A percentile compares a stretch with the other conserved stretches of the same genome.
These are phyloP conservation scores for Drosophila carrolli DNA, from an alignment of 1,140 invertebrate species.

Conservation along the genomic window DNA sequence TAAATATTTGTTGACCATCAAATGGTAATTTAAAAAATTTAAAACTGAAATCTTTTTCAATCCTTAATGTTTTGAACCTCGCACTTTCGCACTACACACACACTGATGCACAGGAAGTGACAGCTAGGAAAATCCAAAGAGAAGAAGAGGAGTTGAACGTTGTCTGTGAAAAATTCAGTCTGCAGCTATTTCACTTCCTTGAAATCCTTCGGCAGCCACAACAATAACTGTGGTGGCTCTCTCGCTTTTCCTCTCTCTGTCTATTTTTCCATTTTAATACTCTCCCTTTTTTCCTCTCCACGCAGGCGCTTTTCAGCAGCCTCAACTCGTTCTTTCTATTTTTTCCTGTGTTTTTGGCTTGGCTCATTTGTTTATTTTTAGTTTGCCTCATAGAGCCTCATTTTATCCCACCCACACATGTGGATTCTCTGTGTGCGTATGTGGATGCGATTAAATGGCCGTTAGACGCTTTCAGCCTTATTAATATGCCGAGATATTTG, in stretches of 20 bases:
- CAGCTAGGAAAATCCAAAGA: conserved; percentile 40
- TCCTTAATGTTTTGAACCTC: conserved; percentile 17
- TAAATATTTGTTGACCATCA: too few relatives aligned
- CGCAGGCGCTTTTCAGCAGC: conserved; percentile 40
- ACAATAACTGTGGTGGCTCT: conserved; percentile 34
- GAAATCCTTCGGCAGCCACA: conserved; percentile 70
- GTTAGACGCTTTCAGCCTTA: conserved; percentile 56
- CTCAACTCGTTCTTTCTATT: conserved; percentile 35
- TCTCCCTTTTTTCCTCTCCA: conserved; percentile 17
- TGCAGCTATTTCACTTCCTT: conserved; percentile 82
- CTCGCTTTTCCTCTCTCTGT: conserved; percentile 12
- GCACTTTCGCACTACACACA: conserved; percentile 16
- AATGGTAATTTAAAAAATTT: neutral
- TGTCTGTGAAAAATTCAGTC: conserved; percentile 71
- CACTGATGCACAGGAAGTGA: conserved; percentile 61
- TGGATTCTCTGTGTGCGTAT: conserved; percentile 14
- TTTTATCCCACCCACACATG: conserved; percentile 13
- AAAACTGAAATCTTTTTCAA: conserved; percentile 26
- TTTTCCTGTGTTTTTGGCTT: conserved; percentile 39
- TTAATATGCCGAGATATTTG: conserved; percentile 55
- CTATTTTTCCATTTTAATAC: conserved; percentile 9
- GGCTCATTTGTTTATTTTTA: conserved; percentile 83
- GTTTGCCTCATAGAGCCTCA: conserved; percentile 64
- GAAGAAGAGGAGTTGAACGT: conserved; percentile 4
- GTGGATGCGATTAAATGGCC: conserved; percentile 61